phyloP scores from a whole-genome alignment of 2,888 invertebrate species.

The Diarsia mendica region DNA sequence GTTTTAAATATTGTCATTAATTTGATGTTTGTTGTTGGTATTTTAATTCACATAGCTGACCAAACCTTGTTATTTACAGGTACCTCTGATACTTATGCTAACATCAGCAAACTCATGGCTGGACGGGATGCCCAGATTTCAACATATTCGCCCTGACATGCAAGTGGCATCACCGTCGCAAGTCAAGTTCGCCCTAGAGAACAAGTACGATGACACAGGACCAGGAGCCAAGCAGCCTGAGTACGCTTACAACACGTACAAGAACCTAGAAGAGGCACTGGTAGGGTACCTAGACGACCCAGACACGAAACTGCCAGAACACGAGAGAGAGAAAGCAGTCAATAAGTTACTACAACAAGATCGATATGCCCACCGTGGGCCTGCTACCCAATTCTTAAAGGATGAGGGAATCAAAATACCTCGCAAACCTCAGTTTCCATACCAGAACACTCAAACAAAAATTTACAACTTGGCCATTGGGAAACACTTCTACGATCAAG shows the following conservation, averaged over 20 bases:
- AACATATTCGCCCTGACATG: neutral
- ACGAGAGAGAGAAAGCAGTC: constrained; percentile 76
- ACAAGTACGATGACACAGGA: constrained; percentile 87
- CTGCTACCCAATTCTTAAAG: constrained; percentile 66
- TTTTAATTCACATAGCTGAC: constrained; percentile 6
- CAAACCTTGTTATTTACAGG: constrained; percentile 63
- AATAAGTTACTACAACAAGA: constrained; percentile 65
- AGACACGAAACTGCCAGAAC: constrained; percentile 83
- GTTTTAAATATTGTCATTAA: neutral
- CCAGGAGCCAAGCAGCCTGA: constrained; percentile 81
- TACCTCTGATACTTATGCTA: constrained; percentile 69
- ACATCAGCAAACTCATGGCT: constrained; percentile 62
- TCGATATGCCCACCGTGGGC: constrained; percentile 9
- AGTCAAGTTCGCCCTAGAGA: constrained; percentile 84
- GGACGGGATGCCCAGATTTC: constrained; percentile 12
- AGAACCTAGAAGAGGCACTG: constrained; percentile 81
- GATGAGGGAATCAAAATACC: constrained; percentile 73
- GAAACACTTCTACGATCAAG: constrained; percentile 35
- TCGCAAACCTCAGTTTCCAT: constrained; percentile 48
- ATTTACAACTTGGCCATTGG: constrained; percentile 13
- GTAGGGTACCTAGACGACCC: constrained; percentile 82
- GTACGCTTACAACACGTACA: constrained; percentile 82
- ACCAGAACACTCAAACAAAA: constrained; percentile 1
- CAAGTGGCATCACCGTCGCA: constrained; percentile 80
- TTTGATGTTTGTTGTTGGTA: neutral